Conservation (phyloP, 2,113 vertebrate genomes). For the Ageneiosus marmoratus region DNA sequence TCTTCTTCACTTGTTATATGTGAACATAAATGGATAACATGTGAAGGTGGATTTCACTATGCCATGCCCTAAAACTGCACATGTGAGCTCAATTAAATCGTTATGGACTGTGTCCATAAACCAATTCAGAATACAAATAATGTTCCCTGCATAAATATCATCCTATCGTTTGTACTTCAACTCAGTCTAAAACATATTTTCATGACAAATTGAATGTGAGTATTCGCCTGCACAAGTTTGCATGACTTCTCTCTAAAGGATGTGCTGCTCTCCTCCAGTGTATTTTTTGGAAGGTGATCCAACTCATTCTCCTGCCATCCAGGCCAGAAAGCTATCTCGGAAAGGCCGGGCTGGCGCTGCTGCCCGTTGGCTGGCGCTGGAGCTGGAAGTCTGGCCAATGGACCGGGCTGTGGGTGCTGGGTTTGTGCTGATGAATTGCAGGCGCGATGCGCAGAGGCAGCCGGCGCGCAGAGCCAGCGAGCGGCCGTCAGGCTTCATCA, state of each 20-base stretch:
- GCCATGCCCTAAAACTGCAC: not conserved
- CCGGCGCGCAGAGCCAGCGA: slow-evolving; percentile 74
- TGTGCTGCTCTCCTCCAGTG: slow-evolving; percentile 61
- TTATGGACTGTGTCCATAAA: not conserved
- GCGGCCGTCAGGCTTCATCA: slow-evolving; percentile 80
- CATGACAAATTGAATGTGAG: not conserved
- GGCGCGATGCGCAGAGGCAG: slow-evolving; percentile 80
- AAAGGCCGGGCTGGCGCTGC: slow-evolving; percentile 65
- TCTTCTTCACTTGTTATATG: not conserved
- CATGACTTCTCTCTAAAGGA: not conserved
- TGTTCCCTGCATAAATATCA: not conserved
- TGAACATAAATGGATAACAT: not conserved
- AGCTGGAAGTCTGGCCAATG: slow-evolving; percentile 43
- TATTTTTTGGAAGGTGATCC: slow-evolving; percentile 78
- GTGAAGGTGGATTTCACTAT: not conserved
- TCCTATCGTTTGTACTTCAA: no score
- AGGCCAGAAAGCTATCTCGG: slow-evolving; percentile 39
- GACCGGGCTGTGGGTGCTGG: slow-evolving; percentile 57
- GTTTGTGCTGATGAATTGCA: slow-evolving; percentile 79
- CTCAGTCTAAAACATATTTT: not conserved
- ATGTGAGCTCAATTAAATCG: not conserved
- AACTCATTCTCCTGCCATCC: slow-evolving; percentile 62
- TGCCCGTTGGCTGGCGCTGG: slow-evolving; percentile 56
- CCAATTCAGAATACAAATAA: not conserved
- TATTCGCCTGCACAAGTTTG: not conserved